Evolutionary conservation across 2,797 vertebrate species (phyloP), one percentile per base, ranked within the genome.

Genomic region (Pristis pectinata): DNA sequence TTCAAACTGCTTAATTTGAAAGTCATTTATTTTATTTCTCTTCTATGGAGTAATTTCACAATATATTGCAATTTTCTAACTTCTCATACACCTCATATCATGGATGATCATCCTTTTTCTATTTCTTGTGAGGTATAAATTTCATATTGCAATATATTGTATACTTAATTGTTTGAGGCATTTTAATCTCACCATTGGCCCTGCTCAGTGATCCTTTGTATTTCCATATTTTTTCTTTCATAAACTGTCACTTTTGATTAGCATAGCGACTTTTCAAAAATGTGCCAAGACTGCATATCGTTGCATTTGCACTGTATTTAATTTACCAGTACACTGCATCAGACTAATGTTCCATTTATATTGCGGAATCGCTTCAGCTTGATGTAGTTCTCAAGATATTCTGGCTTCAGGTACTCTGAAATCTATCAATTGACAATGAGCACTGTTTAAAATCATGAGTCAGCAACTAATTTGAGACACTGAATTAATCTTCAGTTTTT

Each of bases 321-420:
- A 91, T 91, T 91, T 91, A 91, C 59, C 87, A 91, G 87, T 67
- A 91, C 87, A 91, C 87, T 91, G 87, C 87, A 91, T 91, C 87
- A 61, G 87, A 37, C 61, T 91, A 91, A 91, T 91, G 87, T 91
- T 67, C 61, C 87, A 91, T 91, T 91, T 91, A 91, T 41, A 91
- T 91, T 67, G 87, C 19, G 37, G 59, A 61, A 91, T 91, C 19
- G 10, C 59, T 91, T 67, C 59, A 67, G 87, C n/a, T 22, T 67
- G 17, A 41, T 67, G 61, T 27, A 37, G 87, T 41, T 67, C 19
- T 91, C 61, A 91, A 91, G n/a, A 22, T 80, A 80, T 64, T 91
- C 30, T 64, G 19, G n/a, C 87, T 41, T 91, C n/a, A 67, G 61
- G 61, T 91, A 61, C 61, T 67, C n/a, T 37, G n/a, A 41, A 67